These are phyloP conservation scores for Psettodes erumei DNA, from an alignment of 2,113 vertebrate species.

Conservation along the genomic window DNA sequence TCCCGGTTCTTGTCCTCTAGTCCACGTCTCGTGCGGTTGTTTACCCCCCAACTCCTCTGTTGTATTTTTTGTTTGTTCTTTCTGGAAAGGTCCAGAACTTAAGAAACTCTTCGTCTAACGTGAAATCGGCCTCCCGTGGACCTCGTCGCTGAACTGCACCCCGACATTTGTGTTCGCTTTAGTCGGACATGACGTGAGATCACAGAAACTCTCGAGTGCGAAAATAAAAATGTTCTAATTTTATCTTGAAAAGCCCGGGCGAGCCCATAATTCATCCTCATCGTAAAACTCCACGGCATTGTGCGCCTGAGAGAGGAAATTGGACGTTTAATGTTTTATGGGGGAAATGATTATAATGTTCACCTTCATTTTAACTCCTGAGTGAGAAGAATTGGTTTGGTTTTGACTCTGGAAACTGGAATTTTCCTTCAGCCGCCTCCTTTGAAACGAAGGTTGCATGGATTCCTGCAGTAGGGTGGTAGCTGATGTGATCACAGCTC, in stretches of 20 bases:
- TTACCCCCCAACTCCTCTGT: too few species aligned
- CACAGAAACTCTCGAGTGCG: not conserved
- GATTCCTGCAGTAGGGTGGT: constrained; percentile 16
- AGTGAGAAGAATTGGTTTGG: not conserved
- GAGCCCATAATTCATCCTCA: not conserved
- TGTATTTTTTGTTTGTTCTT: too few species aligned
- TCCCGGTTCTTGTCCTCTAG: too few species aligned
- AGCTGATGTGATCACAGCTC: constrained; percentile 10
- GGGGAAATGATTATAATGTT: not conserved
- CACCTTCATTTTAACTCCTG: not conserved
- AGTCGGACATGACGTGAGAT: not conserved
- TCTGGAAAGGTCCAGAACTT: too few species aligned
- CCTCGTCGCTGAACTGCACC: too few species aligned
- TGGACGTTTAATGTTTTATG: not conserved
- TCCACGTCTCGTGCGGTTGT: too few species aligned
- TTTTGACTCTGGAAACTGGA: not conserved
- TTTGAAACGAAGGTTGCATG: not conserved
- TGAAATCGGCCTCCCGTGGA: too few species aligned
- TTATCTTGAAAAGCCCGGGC: not conserved
- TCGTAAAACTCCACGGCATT: not conserved
- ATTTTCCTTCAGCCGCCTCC: constrained; percentile 12
- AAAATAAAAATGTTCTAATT: not conserved
- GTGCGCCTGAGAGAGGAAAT: not conserved
- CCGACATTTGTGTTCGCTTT: too few species aligned
- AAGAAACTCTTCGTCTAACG: too few species aligned